Conservation (phyloP, 2,797 vertebrate genomes). For the Semotilus atromaculatus region DNA sequence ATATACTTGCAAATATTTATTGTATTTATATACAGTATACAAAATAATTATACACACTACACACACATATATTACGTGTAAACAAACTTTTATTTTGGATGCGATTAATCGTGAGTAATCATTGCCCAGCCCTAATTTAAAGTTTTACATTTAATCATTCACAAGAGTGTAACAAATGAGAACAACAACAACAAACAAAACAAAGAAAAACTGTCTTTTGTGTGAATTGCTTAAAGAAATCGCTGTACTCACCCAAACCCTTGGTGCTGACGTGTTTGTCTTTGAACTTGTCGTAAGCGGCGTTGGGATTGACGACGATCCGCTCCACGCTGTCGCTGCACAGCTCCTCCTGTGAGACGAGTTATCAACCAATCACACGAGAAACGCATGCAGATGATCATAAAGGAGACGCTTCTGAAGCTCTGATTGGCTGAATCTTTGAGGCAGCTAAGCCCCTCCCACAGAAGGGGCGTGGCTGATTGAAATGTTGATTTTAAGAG, state of each 20-base stretch:
- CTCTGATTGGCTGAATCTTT: constrained; percentile 39
- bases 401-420: background rate
- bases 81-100: no score
- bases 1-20: no score
- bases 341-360: constrained; percentile 87
- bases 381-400: constrained; percentile 23
- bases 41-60: no score
- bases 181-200: background rate
- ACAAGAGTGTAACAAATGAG: background rate
- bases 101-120: no score
- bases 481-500: background rate
- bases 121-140: no score
- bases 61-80: no score
- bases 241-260: constrained; percentile 83
- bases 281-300: constrained; percentile 96
- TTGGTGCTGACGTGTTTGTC: constrained; percentile 92
- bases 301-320: constrained; percentile 97
- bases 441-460: background rate
- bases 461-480: background rate
- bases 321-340: constrained; percentile 96
- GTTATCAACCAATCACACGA: constrained; percentile 40
- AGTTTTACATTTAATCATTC: no score
- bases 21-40: no score
- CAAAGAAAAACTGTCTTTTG: background rate
- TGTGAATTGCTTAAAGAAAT: no score